Conservation (phyloP, 2,888 invertebrate genomes). For the Thymelicus sylvestris region DNA sequence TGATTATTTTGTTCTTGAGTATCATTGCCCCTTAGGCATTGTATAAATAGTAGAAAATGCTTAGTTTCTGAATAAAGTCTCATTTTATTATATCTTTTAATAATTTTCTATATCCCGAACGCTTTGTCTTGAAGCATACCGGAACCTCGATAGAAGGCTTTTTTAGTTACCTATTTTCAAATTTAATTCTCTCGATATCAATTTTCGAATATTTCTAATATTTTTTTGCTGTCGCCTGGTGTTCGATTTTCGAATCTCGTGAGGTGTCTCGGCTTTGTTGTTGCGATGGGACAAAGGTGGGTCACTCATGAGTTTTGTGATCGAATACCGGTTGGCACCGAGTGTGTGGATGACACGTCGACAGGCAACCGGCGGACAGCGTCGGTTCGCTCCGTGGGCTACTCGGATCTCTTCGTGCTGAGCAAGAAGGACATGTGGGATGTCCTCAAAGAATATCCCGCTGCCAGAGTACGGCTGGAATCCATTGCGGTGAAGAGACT, state of each 20-base stretch:
- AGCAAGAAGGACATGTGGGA: constrained; percentile 99
- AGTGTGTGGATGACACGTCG: constrained; percentile 85
- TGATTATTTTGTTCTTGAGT: constrained; percentile 56
- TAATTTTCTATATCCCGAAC: constrained; percentile 60
- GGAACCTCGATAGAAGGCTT: constrained; percentile 70
- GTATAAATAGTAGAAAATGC: constrained; percentile 68
- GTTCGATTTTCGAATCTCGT: constrained; percentile 50
- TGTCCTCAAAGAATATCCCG: constrained; percentile 97
- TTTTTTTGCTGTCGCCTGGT: constrained; percentile 55
- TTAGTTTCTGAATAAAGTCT: constrained; percentile 65
- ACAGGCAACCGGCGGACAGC: constrained; percentile 99
- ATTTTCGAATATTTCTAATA: constrained; percentile 54
- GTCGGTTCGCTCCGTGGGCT: constrained; percentile 98
- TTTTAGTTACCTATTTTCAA: constrained; percentile 61
- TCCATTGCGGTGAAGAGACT: constrained; percentile 98
- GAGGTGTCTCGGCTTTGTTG: constrained; percentile 55
- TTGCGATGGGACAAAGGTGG: constrained; percentile 47
- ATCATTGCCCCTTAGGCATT: constrained; percentile 59
- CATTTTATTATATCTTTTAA: constrained; percentile 50
- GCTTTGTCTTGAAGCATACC: constrained; percentile 75
- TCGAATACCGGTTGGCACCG: constrained; percentile 80
- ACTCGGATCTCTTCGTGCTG: constrained; percentile 99
- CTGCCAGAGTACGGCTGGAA: constrained; percentile 96
- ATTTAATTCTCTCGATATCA: constrained; percentile 50
- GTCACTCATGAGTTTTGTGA: constrained; percentile 57